phyloP scores from a whole-genome alignment of 2,888 invertebrate genomes.

The Xanthorhoe spadicearia region DNA sequence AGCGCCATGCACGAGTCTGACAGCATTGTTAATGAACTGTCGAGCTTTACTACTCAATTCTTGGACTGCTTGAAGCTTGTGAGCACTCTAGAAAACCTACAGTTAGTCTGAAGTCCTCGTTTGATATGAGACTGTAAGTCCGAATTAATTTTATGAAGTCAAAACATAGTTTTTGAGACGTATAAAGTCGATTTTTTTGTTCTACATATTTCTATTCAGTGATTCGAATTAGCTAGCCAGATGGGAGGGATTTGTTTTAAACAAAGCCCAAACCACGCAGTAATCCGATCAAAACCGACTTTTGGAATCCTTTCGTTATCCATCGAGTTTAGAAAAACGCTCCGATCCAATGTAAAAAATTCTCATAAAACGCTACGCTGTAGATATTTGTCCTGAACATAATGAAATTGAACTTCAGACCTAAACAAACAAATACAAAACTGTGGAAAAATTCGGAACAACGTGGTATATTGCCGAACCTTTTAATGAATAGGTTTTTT shows the following conservation, averaged over 20 bases:
- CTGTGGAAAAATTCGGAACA: conserved; percentile 48
- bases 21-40: conserved; percentile 34
- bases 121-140: neutral
- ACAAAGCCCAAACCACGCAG: conserved; percentile 11
- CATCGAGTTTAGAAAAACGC: conserved; percentile 18
- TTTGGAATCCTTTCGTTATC: conserved; percentile 22
- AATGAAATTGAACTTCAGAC: conserved; percentile 63
- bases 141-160: neutral
- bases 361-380: conserved; percentile 18
- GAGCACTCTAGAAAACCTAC: neutral
- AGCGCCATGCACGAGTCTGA: conserved; percentile 20
- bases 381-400: conserved; percentile 35
- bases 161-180: neutral
- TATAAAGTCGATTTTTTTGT: neutral
- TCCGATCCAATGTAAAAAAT: conserved; percentile 9
- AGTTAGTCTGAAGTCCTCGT: neutral
- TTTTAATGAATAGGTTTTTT: conserved; percentile 29
- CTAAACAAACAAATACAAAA: conserved; percentile 69
- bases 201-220: conserved; percentile 4
- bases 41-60: conserved; percentile 11
- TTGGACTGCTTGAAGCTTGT: conserved; percentile 11
- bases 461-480: conserved; percentile 30
- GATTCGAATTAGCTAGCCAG: conserved; percentile 19
- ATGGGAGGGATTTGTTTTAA: conserved; percentile 16
- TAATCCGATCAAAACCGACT: conserved; percentile 16